These are phyloP conservation scores for Motacilla alba DNA, from an alignment of 2,113 vertebrate genomes.

Conservation along the genomic window DNA sequence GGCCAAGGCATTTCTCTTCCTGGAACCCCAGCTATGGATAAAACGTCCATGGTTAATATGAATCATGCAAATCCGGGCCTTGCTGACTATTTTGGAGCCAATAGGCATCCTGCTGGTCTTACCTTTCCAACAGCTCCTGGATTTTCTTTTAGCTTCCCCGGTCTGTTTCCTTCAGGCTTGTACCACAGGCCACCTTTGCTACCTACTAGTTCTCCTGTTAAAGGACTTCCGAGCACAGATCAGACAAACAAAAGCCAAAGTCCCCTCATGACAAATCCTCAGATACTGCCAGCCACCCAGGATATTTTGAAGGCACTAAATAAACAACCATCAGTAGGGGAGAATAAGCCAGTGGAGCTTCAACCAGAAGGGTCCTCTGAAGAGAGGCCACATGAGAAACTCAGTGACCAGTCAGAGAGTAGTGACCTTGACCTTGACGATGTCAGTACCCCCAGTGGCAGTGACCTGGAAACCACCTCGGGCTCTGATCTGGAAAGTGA, in stretches of 20 bases:
- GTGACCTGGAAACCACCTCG: conserved; percentile 96
- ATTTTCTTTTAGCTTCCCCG: conserved; percentile 98
- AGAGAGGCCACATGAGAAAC: conserved; percentile 85
- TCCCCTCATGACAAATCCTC: conserved; percentile 89
- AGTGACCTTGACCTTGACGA: conserved; percentile 98
- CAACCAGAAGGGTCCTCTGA: conserved; percentile 82
- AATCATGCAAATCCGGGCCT: conserved; percentile 91
- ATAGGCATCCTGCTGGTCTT: conserved; percentile 93
- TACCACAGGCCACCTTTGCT: conserved; percentile 96
- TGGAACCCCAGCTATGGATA: conserved; percentile 92
- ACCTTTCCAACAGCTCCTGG: conserved; percentile 94
- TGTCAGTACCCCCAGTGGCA: conserved; percentile 98
- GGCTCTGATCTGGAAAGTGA: conserved; percentile 98
- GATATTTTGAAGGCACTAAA: conserved; percentile 93
- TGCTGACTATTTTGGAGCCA: conserved; percentile 98
- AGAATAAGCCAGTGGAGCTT: conserved; percentile 80
- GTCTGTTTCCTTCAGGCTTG: conserved; percentile 96
- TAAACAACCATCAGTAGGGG: conserved; percentile 84
- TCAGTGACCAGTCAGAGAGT: conserved; percentile 98
- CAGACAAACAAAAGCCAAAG: conserved; percentile 86
- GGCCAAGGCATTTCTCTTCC: conserved; percentile 94
- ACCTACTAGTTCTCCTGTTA: conserved; percentile 88
- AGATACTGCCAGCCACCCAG: conserved; percentile 86
- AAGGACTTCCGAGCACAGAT: conserved; percentile 86
- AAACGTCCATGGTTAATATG: conserved; percentile 90